Evolutionary conservation across 1,140 invertebrate species (phyloP), one percentile per base, ranked within the genome.

Genomic region (Archegozetes longisetosus): DNA sequence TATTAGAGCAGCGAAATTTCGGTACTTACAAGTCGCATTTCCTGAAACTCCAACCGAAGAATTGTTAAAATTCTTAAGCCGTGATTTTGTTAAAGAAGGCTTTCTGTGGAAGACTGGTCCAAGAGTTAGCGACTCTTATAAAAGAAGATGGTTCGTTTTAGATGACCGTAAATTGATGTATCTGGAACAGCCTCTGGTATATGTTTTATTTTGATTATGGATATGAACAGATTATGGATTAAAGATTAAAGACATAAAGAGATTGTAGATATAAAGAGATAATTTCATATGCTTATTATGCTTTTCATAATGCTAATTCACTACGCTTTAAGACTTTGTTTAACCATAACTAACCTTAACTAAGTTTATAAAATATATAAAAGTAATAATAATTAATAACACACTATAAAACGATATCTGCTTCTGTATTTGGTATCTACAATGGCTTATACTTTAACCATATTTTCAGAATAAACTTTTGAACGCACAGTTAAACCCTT

Each of bases 81-180:
- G 80, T 68, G 86, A 89, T 71, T 91, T 89, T 72, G 72, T 80
- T 0, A 78, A 82, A 64, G 88, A 91, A 76, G 88, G 88, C 9
- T 90, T 82, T 79, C 72, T 93, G n/a, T 85, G 80, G 55, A 79
- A 93, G 76, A 90, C 86, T 6, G 88, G 88, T 2, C 87, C 88
- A 0, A 75, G 80, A 61, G 75, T 78, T 3, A 80, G 79, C 17
- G 86, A 91, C 69, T 82, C 81, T 1, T 91, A 86, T 67, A 83
- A 84, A 65, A 83, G 84, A 67, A 72, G 87, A 49, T 92, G 87
- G 87, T 90, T 91, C 67, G 88, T 85, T 0, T 69, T 92, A n/a
- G 86, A 90, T 67, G 61, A 62, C 14, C 78, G 88, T 55, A 90
- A 90, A 72, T 74, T 94, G 2, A 90, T 91, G 86, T 92, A 91